Evolutionary conservation across 2,797 vertebrate species (phyloP).

Genomic region (Tarsius wallacei): DNA sequence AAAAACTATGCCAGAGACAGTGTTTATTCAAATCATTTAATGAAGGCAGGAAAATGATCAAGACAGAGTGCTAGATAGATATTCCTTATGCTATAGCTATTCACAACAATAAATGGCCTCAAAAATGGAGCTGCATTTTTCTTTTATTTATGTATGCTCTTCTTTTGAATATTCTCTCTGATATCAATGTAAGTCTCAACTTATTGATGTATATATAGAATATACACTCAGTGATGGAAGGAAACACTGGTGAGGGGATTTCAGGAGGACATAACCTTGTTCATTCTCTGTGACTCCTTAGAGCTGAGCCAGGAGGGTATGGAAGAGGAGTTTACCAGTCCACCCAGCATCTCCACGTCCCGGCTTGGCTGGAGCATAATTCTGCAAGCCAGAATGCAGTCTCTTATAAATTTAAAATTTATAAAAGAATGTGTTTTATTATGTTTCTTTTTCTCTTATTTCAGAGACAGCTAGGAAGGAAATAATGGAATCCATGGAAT

Average conservation of each 20-base stretch:
- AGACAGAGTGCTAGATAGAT: conserved; percentile 36
- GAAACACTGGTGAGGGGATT: not conserved
- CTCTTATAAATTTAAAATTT: conserved; percentile 29
- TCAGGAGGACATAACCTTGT: not conserved
- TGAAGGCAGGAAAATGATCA: conserved; percentile 58
- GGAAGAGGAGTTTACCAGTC: not conserved
- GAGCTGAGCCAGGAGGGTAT: not conserved
- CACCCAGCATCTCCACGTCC: not conserved
- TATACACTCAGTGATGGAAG: not conserved
- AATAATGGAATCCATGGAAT: conserved; percentile 11
- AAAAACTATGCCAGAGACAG: conserved; percentile 72
- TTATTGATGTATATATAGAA: not conserved
- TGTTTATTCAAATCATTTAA: conserved; percentile 82
- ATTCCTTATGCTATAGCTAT: conserved; percentile 68
- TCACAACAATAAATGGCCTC: conserved; percentile 27
- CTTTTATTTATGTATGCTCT: conserved; percentile 25
- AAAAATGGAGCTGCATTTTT: conserved; percentile 51
- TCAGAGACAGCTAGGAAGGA: conserved; percentile 16
- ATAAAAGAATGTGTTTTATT: conserved; percentile 37
- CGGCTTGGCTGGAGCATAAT: not conserved
- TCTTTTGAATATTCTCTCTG: conserved; percentile 57
- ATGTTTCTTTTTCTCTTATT: conserved; percentile 54
- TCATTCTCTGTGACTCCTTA: not conserved
- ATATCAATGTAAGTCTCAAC: not conserved
- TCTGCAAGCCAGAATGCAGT: not conserved